phyloP scores from a whole-genome alignment of 1,140 invertebrate genomes.

The Drosophila trapezifrons region DNA sequence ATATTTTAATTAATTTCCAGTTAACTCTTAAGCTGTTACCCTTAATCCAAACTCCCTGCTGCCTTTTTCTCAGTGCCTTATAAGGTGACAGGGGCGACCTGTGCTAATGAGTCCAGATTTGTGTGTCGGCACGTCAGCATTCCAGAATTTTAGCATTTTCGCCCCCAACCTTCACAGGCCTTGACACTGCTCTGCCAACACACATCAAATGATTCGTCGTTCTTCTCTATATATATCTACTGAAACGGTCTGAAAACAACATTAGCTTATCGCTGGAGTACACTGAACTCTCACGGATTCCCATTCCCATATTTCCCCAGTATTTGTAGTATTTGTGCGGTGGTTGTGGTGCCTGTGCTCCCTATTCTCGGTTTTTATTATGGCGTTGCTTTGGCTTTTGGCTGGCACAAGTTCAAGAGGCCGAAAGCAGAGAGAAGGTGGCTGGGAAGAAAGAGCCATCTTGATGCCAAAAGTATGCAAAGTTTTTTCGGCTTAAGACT shows the following conservation, averaged over 20 bases:
- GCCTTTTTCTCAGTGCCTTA: slow-evolving; percentile 1
- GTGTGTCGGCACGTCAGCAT: slow-evolving; percentile 62
- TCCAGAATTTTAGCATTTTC: slow-evolving; percentile 29
- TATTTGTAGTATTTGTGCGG: slow-evolving; percentile 12
- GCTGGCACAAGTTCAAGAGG: slow-evolving; percentile 50
- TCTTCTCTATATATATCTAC: slow-evolving; percentile 38
- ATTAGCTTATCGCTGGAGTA: slow-evolving; percentile 72
- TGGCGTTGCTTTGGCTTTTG: slow-evolving; percentile 62
- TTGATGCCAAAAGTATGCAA: slow-evolving; percentile 64
- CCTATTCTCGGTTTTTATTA: slow-evolving; percentile 38
- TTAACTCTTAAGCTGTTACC: too few relatives aligned
- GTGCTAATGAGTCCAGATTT: slow-evolving; percentile 69
- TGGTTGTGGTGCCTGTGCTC: slow-evolving; percentile 24
- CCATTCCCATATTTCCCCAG: slow-evolving; percentile 5
- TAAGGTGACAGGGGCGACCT: slow-evolving; percentile 27
- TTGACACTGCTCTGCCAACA: slow-evolving; percentile 35
- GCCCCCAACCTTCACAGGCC: slow-evolving; percentile 16
- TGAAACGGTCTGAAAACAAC: slow-evolving; percentile 50
- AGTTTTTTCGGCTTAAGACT: slow-evolving; percentile 17
- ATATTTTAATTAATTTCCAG: background rate
- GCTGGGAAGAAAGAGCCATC: slow-evolving; percentile 5
- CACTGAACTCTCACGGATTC: slow-evolving; percentile 61
- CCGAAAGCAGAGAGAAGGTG: background rate
- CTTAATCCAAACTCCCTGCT: too few relatives aligned
- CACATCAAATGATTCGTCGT: slow-evolving; percentile 50